Evolutionary conservation across 2,888 invertebrate species (phyloP).

Genomic region (Morpho achilles): DNA sequence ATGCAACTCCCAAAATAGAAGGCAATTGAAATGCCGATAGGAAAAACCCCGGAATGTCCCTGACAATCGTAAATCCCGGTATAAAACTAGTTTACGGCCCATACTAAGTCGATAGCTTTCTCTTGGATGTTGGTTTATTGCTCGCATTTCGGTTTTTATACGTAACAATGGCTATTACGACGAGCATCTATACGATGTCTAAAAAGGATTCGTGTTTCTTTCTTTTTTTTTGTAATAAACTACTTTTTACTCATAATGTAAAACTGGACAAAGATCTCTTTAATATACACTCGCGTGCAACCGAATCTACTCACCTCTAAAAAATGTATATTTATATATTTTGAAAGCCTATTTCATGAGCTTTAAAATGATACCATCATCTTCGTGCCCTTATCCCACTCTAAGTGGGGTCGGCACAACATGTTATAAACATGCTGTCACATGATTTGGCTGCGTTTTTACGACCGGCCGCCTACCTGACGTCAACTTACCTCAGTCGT

Average conservation of each 20-base stretch:
- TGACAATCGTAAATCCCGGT: constrained; percentile 28
- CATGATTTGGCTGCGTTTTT: no score
- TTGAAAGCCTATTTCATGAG: no score
- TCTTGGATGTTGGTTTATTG: constrained; percentile 8
- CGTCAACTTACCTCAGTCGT: no score
- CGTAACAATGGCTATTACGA: constrained; percentile 4
- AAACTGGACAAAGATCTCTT: no score
- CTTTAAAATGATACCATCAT: no score
- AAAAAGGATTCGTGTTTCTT: background rate
- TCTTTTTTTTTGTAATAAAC: background rate
- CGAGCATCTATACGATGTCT: background rate
- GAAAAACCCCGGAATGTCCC: constrained; percentile 21
- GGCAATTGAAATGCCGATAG: constrained; percentile 11
- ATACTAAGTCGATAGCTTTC: constrained; percentile 13
- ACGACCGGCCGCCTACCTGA: no score
- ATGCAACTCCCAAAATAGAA: constrained; percentile 5
- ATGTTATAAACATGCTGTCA: no score
- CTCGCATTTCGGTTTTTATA: constrained; percentile 18
- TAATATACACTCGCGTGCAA: no score
- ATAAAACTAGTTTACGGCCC: constrained; percentile 28
- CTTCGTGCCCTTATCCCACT: no score
- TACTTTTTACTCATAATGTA: background rate
- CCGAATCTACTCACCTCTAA: no score
- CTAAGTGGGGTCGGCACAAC: no score
- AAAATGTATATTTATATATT: no score